Base-by-base conservation (phyloP, 2,888 invertebrate genomes). In the Himalopsyche anomala region DNA sequence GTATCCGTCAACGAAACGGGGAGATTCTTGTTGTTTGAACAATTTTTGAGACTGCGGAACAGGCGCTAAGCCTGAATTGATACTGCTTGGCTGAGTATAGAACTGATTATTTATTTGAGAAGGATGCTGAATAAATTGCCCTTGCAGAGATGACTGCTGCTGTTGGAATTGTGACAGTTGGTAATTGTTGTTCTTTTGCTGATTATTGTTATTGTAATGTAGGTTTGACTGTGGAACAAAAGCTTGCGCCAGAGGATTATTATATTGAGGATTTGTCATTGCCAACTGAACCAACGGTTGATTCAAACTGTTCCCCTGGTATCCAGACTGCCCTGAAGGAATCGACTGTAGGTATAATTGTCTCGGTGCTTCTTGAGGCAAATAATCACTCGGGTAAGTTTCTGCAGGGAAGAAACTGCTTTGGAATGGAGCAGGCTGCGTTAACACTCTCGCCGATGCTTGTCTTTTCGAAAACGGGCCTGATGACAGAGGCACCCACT, bases 1-100 rank as follows among this genome's bases (percentile, higher is more conserved):
- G 87, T 93, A 93, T 54, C 93, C 93, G 87, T 93, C 93, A 0
- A 93, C 90, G 81, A 91, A 92, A n/a, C 82, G 82, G 15, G 84
- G 82, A 15, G 45, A 12, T 11, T 84, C 81, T 74, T 74, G 81
- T 28, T 84, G 56, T 81, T 19, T 74, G 74, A 19, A 36, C 80
- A 74, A 15, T 11, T 87, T 87, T 51, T 80, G 85, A 17, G 84
- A 45, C 55, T 45, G 69, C 0, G 81, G 79, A 19, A 83, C 82
- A 56, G 86, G 17, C 45, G 17, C 55, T 38, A 62, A 55, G 17
- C 55, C 80, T 38, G 81, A 51, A 17, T 79, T 83, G 15, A 62
- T 84, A 17, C 54, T 84, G n/a, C 85, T 56, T 11, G 19, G 51
- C 56, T 83, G 86, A 81, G 45, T 84, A 36, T 87, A 88, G 38